Conservation (phyloP, 2,797 vertebrate species). For the Momotus momota region DNA sequence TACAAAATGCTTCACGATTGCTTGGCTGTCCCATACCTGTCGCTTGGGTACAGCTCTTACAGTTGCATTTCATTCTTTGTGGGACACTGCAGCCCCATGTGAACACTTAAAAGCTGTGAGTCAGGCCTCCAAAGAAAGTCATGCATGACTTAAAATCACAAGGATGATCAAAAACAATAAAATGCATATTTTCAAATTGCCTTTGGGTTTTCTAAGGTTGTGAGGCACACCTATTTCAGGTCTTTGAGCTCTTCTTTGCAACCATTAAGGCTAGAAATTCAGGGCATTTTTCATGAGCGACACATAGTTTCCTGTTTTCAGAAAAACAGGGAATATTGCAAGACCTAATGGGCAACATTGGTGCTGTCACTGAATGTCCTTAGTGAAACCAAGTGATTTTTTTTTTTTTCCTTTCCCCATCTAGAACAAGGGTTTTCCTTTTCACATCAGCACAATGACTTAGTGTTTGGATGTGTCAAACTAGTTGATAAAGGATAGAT, state of each 20-base stretch:
- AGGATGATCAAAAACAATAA: constrained; percentile 36
- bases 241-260: neutral
- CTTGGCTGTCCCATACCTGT: neutral
- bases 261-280: neutral
- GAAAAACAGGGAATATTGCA: neutral
- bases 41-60: neutral
- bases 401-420: neutral
- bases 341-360: neutral
- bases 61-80: constrained; percentile 2
- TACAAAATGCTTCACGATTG: neutral
- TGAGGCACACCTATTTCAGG: neutral
- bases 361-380: neutral
- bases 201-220: constrained; percentile 13
- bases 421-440: neutral
- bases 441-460: neutral
- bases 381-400: neutral
- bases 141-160: constrained; percentile 57
- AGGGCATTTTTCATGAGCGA: neutral
- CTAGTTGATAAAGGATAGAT: neutral
- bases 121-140: constrained; percentile 22
- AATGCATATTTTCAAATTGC: constrained; percentile 35
- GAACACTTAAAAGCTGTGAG: constrained; percentile 14
- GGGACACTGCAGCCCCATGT: neutral
- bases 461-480: neutral
- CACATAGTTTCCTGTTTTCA: neutral